Conservation (phyloP, 2,888 invertebrate species). For the Sinopyrophorus schimmeli region DNA sequence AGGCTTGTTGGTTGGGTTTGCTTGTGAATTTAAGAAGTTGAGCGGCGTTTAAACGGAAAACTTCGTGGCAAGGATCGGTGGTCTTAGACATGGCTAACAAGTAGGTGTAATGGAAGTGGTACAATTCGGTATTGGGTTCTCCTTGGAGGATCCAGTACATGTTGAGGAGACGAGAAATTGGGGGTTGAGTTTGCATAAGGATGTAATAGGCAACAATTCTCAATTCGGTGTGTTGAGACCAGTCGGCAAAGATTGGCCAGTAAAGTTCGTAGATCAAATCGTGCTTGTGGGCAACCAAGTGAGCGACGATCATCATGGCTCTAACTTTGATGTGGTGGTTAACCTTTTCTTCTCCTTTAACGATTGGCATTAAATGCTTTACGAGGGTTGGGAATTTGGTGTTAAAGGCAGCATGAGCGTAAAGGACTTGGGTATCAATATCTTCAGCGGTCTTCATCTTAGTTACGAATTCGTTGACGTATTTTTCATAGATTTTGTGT, state of each 20-base stretch:
- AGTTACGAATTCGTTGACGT: slow-evolving; percentile 39
- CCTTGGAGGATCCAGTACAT: slow-evolving; percentile 15
- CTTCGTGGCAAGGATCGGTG: slow-evolving; percentile 52
- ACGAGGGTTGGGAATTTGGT: slow-evolving; percentile 51
- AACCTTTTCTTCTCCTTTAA: slow-evolving; percentile 48
- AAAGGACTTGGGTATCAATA: slow-evolving; percentile 52
- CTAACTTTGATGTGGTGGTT: slow-evolving; percentile 50
- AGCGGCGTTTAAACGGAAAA: slow-evolving; percentile 44
- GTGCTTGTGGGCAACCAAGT: slow-evolving; percentile 37
- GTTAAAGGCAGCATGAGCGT: slow-evolving; percentile 56
- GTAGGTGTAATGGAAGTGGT: slow-evolving; percentile 20
- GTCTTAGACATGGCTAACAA: slow-evolving; percentile 7
- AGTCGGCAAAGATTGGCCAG: slow-evolving; percentile 22
- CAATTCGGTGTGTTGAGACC: slow-evolving; percentile 6
- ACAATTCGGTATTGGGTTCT: slow-evolving; percentile 12
- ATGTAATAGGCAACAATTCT: slow-evolving; percentile 15
- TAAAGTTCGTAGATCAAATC: slow-evolving; percentile 13
- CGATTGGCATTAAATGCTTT: slow-evolving; percentile 52
- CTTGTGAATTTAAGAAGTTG: slow-evolving; percentile 49
- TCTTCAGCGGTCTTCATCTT: slow-evolving; percentile 40
- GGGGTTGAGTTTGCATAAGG: slow-evolving; percentile 19
- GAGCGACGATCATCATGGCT: slow-evolving; percentile 53
- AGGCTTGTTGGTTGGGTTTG: slow-evolving; percentile 41
- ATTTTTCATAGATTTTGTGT: slow-evolving; percentile 38
- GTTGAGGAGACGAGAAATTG: slow-evolving; percentile 16